These are phyloP conservation scores for Helicoverpa armigera DNA, from an alignment of 1,140 invertebrate species.

Conservation along the genomic window DNA sequence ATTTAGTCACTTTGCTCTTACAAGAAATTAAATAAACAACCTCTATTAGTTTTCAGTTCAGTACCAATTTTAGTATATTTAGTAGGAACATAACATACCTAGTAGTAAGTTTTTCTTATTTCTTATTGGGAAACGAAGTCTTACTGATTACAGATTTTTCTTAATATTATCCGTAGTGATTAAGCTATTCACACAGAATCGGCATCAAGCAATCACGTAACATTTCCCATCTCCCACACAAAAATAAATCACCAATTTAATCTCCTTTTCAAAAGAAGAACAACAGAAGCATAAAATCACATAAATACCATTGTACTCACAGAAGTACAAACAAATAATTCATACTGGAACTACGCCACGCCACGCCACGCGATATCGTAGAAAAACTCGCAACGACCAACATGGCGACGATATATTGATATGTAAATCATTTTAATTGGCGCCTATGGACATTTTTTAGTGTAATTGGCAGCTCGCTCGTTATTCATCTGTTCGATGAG, in stretches of 20 bases:
- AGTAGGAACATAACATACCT: not conserved
- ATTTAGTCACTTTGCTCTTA: too few relatives aligned
- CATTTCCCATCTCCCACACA: too few relatives aligned
- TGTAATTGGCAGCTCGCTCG: slow-evolving; percentile 67
- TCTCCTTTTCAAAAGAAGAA: not conserved
- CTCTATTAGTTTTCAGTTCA: too few relatives aligned
- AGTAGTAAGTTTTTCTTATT: too few relatives aligned
- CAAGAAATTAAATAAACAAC: too few relatives aligned
- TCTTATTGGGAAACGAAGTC: too few relatives aligned
- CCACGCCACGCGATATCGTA: slow-evolving; percentile 34
- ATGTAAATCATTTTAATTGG: slow-evolving; percentile 74
- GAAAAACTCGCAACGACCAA: slow-evolving; percentile 22
- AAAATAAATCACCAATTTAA: not conserved
- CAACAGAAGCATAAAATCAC: not conserved
- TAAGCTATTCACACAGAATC: too few relatives aligned
- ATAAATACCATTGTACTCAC: slow-evolving; percentile 28
- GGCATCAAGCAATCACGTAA: too few relatives aligned
- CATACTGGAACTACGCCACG: slow-evolving; percentile 23
- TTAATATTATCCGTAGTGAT: too few relatives aligned
- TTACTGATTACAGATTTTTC: too few relatives aligned
- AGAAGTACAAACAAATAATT: slow-evolving; percentile 21
- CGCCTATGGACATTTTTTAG: slow-evolving; percentile 65
- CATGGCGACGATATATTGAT: slow-evolving; percentile 63
- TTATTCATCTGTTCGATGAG: slow-evolving; percentile 63
- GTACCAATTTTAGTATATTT: not conserved